Conservation (phyloP, 92 coral and sea anemone genomes). For the Zoanthus gigantus region DNA sequence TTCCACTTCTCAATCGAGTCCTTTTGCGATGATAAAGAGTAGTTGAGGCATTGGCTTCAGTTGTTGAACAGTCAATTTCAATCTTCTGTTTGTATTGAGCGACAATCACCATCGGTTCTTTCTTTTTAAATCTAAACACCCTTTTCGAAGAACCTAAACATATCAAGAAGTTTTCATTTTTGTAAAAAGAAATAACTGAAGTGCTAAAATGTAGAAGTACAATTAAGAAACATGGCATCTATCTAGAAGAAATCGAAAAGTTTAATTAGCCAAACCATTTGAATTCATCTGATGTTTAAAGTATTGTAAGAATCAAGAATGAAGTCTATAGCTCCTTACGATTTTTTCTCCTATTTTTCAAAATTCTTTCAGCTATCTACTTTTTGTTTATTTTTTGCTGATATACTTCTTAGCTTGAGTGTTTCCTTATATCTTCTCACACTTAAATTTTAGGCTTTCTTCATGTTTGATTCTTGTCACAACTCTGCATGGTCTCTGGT, state of each 20-base stretch:
- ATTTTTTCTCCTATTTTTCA: not conserved
- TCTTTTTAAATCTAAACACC: slow-evolving; percentile 8
- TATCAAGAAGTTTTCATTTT: not conserved
- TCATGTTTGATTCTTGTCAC: not conserved
- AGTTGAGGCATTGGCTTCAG: slow-evolving; percentile 8
- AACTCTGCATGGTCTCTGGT: not conserved
- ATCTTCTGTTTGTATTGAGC: slow-evolving; percentile 1
- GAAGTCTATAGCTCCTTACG: too few relatives aligned
- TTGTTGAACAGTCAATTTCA: slow-evolving; percentile 32
- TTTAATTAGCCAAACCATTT: too few relatives aligned
- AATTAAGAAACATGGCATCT: too few relatives aligned
- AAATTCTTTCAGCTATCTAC: not conserved
- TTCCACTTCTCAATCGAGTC: not conserved
- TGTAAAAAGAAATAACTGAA: not conserved
- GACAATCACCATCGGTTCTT: not conserved
- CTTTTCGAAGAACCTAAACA: slow-evolving; percentile 12
- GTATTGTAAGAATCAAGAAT: too few relatives aligned
- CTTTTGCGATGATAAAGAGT: slow-evolving; percentile 24
- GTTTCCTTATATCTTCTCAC: not conserved
- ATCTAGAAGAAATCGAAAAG: not conserved
- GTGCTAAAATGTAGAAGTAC: not conserved
- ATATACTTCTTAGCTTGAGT: not conserved
- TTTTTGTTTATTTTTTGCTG: not conserved
- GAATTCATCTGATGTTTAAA: too few relatives aligned
- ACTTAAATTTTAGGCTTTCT: not conserved